A percentile compares a stretch with the other conserved stretches of the same genome.
Evolutionary conservation across 2,888 invertebrate genomes (phyloP).

Genomic region (Sepiola atlantica): DNA sequence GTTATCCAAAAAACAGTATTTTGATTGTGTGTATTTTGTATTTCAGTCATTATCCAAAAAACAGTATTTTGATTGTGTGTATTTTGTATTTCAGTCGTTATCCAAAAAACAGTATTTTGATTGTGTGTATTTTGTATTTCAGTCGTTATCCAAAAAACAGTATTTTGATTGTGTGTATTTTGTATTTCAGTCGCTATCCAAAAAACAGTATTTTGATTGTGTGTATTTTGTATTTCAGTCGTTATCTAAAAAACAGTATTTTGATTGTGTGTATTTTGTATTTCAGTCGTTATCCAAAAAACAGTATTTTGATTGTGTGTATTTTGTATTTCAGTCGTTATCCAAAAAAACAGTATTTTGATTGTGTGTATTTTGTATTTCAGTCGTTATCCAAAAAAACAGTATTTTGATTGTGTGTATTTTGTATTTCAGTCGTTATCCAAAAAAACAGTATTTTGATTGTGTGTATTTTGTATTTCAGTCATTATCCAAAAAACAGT

Average conservation of each 20-base stretch:
- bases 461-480: constrained; percentile 68
- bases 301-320: too few relatives aligned
- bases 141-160: constrained; percentile 78
- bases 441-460: too few relatives aligned
- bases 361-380: too few relatives aligned
- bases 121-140: too few relatives aligned
- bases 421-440: constrained; percentile 76
- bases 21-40: too few relatives aligned
- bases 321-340: constrained; percentile 74
- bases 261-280: too few relatives aligned
- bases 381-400: constrained; percentile 77
- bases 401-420: too few relatives aligned
- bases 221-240: constrained; percentile 74
- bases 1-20: constrained; percentile 77
- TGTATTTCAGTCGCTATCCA: constrained; percentile 76
- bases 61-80: too few relatives aligned
- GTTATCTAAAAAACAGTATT: constrained; percentile 77
- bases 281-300: constrained; percentile 76
- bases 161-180: too few relatives aligned
- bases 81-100: constrained; percentile 74
- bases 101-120: constrained; percentile 78
- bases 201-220: too few relatives aligned
- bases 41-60: constrained; percentile 76
- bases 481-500: constrained; percentile 77
- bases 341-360: too few relatives aligned